A percentile compares a stretch with the other conserved stretches of the same genome.
Conservation (phyloP, 2,113 vertebrate genomes). For the Corvus cornix region DNA sequence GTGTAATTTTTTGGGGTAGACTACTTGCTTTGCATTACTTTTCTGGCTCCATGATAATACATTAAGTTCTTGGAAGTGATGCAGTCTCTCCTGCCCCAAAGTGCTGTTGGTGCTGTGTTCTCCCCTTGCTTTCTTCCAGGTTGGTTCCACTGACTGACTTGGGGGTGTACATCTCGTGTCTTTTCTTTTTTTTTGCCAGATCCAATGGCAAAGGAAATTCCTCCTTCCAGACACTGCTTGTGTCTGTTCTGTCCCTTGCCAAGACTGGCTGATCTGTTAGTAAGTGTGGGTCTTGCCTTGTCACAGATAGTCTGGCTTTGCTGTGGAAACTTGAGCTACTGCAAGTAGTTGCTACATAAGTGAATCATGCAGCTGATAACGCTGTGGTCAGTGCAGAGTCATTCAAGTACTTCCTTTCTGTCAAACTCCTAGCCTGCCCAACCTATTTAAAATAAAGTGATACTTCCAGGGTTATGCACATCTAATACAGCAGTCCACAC, state of each 20-base stretch:
- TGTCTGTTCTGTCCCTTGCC: background rate
- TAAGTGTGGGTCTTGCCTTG: background rate
- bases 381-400: background rate
- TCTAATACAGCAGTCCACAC: background rate
- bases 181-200: background rate
- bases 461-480: background rate
- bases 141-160: background rate
- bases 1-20: background rate
- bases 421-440: background rate
- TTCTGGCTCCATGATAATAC: background rate
- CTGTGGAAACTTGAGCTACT: background rate
- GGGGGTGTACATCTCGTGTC: background rate
- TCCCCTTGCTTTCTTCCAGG: background rate
- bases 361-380: background rate
- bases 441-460: background rate
- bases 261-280: background rate
- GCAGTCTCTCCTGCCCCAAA: background rate
- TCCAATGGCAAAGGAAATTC: background rate
- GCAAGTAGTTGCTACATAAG: background rate
- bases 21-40: background rate
- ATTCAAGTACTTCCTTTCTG: background rate
- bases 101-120: background rate
- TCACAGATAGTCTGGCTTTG: background rate
- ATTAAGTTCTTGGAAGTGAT: background rate
- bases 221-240: background rate